phyloP scores from a whole-genome alignment of 2,797 vertebrate species.

The Coregonus sp. region DNA sequence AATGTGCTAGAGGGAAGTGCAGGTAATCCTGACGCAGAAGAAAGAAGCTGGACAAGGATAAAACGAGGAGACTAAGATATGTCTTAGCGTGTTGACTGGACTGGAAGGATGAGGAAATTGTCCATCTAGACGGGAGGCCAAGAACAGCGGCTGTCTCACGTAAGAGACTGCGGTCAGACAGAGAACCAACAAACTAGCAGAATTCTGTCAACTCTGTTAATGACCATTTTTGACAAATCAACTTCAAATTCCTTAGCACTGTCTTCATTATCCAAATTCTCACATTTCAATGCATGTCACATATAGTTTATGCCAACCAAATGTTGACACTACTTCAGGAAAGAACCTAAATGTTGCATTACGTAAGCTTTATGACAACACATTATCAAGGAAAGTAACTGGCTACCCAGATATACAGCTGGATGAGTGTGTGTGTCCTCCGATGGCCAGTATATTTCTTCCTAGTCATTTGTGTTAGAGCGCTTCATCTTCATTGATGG shows the following conservation, averaged over 20 bases:
- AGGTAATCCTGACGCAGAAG: slow-evolving; percentile 29
- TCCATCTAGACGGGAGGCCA: background rate
- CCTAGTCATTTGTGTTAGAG: slow-evolving; percentile 15
- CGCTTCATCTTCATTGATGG: slow-evolving; percentile 30
- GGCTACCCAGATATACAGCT: background rate
- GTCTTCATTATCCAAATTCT: background rate
- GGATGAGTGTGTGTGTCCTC: background rate
- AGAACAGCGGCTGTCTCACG: background rate
- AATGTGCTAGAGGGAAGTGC: slow-evolving; percentile 7
- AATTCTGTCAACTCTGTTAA: background rate
- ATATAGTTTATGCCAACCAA: background rate
- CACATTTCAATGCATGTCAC: background rate
- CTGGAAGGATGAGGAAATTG: background rate
- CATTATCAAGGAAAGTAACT: background rate
- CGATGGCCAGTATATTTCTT: background rate
- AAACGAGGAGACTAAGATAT: slow-evolving; percentile 18
- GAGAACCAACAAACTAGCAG: background rate
- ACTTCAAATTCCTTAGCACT: background rate
- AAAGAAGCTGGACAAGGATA: slow-evolving; percentile 25
- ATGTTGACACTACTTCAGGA: background rate
- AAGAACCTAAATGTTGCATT: slow-evolving; percentile 2
- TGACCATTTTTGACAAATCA: background rate
- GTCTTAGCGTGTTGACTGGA: background rate
- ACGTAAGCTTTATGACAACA: slow-evolving; percentile 4
- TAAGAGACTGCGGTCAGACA: background rate